Base-by-base conservation (phyloP, 2,888 invertebrate species). In the Colletes collaris region DNA sequence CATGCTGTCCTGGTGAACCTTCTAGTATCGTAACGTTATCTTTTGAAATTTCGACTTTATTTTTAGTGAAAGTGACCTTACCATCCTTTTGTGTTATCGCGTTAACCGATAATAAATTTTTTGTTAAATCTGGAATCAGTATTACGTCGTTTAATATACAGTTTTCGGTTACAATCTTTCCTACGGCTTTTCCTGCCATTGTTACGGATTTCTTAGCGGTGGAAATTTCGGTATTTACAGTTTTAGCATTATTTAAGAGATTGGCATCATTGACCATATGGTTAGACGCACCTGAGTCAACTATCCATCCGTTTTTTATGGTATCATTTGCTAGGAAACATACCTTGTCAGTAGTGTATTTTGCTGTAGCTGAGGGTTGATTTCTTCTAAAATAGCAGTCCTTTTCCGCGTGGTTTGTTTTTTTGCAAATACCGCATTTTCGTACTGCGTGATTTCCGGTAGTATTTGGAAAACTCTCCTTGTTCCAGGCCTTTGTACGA, bases 101-200 rank as follows among this genome's bases (percentile, higher is more conserved):
- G 40, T 55, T 66, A n/a, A 71, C 76, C 2, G 71, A 76, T 3
- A 76, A 5, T 13, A 76, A 6, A 16, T 76, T 71, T 40, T 5
- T 55, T 4, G 19, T n/a, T 8, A 76, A 7, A 2, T 56, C 66
- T 8, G 71, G 76, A 37, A 66, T 40, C 35, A 37, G 3, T 56
- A 56, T 56, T 56, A 56, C 56, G 35, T 56, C 3, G 16, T 16
- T 16, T 16, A 16, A 16, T 16, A 16, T 16, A 16, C 16, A 16
- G 16, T 49, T 49, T 11, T 7, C 49, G 11, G 4, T 49, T 49
- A 49, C 11, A 11, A 49, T 8, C 3, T 49, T 10, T 7, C 49
- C 49, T 8, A 49, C 8, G 8, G 7, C 49, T 49, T 49, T 49
- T 7, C 4, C 11, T 49, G 27, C 35, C 56, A 56, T 56, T 56